These are phyloP conservation scores for Sinocyclocheilus anshuiensis DNA, from an alignment of 2,113 vertebrate species.

Conservation along the genomic window DNA sequence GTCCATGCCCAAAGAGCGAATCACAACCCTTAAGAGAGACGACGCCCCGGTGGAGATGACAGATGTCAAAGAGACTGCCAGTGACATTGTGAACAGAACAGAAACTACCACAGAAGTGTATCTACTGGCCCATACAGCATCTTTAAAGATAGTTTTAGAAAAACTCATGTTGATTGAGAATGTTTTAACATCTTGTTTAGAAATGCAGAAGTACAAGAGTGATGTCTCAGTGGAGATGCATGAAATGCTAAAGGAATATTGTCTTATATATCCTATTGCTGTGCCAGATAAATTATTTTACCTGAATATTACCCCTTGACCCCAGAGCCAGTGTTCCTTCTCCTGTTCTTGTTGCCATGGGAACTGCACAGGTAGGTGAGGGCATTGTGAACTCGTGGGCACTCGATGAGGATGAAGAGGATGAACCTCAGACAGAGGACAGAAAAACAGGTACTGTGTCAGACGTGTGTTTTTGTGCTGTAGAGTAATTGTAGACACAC, in stretches of 20 bases:
- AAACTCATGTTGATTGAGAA: neutral
- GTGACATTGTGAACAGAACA: constrained; percentile 79
- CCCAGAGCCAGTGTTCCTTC: constrained; percentile 59
- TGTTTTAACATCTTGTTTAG: neutral
- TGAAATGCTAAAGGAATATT: neutral
- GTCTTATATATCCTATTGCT: neutral
- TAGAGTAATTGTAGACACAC: neutral
- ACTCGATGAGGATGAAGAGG: constrained; percentile 81
- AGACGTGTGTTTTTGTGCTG: neutral
- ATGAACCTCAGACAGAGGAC: constrained; percentile 65
- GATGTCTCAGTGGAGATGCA: neutral
- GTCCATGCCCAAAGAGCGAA: constrained; percentile 85
- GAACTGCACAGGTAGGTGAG: constrained; percentile 90
- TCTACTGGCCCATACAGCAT: constrained; percentile 52
- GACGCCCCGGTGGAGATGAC: constrained; percentile 80
- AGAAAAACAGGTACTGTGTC: constrained; percentile 32
- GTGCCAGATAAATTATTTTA: neutral
- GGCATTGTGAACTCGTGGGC: constrained; percentile 86
- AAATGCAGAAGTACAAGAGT: neutral
- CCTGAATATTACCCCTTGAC: constrained; percentile 65
- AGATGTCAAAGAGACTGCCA: constrained; percentile 75
- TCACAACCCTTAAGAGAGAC: constrained; percentile 87
- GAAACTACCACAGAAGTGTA: constrained; percentile 81
- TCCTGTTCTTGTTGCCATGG: constrained; percentile 81
- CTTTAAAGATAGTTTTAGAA: neutral